Base-by-base conservation (phyloP, 2,797 vertebrate genomes). In the Characodon lateralis region DNA sequence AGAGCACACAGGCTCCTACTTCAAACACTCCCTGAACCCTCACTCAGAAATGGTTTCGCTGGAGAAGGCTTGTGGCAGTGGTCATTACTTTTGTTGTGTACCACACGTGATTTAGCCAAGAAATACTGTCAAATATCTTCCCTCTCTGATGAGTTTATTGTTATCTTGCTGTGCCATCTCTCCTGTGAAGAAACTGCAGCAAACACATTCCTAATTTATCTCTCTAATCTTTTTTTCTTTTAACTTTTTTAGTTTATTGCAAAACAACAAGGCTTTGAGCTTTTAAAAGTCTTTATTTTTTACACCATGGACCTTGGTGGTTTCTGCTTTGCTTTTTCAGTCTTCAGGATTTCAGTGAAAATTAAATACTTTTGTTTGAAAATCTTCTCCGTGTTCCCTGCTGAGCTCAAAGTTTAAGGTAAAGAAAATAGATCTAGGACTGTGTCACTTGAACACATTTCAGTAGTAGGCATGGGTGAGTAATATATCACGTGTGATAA, bases 21-120 rank as follows among this genome's bases (percentile, higher is more conserved):
- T 94, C 93, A 94, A 92, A 94, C 88, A 87, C 87, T 85, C 87
- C 83, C 85, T 83, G 77, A 74, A 56, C 82, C 88, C 87, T 90
- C 86, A 85, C 92, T 94, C 89, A 91, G 83, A 87, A 74, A 81
- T 71, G 50, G 80, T 81, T 92, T 86, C 87, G 90, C 87, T 87
- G 82, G 85, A 89, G 85, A 59, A 86, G 78, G 83, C 88, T 94
- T 68, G 84, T 92, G 88, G 81, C 80, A 73, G 70, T 85, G 79
- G 86, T 87, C 87, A 88, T 92, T 89, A 85, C 79, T 83, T 90
- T 86, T 82, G 75, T 78, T 80, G 43, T 81, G 43, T 78, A 79
- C 73, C 74, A 89, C 89, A 89, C 84, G 87, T 90, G 85, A 88
- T 82, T 85, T 31, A 65, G 70, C 14, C 78, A 74, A 56, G 72